phyloP scores from a whole-genome alignment of 2,888 invertebrate species.

The Nomada ruficornis region DNA sequence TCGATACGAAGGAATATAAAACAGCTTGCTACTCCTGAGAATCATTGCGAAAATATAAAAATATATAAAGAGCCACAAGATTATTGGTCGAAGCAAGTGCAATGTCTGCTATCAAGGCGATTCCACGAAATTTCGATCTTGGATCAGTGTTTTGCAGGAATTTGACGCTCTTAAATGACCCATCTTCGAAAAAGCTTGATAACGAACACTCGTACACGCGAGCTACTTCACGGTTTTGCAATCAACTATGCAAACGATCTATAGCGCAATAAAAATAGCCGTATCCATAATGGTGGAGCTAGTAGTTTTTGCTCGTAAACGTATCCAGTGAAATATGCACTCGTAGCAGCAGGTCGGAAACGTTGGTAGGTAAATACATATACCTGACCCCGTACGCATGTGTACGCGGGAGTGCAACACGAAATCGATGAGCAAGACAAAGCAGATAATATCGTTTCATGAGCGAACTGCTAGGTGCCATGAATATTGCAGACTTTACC shows the following conservation, averaged over 20 bases:
- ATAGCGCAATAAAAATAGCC: conserved; percentile 68
- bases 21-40: too few relatives aligned
- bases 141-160: neutral
- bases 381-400: conserved; percentile 39
- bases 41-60: too few relatives aligned
- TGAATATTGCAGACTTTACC: neutral
- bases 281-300: conserved; percentile 71
- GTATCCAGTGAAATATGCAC: conserved; percentile 77
- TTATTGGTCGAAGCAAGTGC: too few relatives aligned
- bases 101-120: too few relatives aligned
- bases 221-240: conserved; percentile 65
- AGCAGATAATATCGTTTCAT: conserved; percentile 19
- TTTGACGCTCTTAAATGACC: conserved; percentile 2
- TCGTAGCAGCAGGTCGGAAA: conserved; percentile 69
- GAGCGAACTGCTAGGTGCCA: conserved; percentile 48
- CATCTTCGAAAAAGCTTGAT: conserved; percentile 3
- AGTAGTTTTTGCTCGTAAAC: conserved; percentile 79
- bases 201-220: neutral
- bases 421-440: conserved; percentile 21
- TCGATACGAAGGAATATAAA: too few relatives aligned
- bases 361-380: conserved; percentile 50
- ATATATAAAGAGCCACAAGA: too few relatives aligned
- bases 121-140: too few relatives aligned
- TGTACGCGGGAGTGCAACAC: conserved; percentile 1
- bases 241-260: conserved; percentile 80